Evolutionary conservation across 2,113 vertebrate species (phyloP), one percentile per base, ranked within the genome.

Genomic region (Alexandromys fortis): DNA sequence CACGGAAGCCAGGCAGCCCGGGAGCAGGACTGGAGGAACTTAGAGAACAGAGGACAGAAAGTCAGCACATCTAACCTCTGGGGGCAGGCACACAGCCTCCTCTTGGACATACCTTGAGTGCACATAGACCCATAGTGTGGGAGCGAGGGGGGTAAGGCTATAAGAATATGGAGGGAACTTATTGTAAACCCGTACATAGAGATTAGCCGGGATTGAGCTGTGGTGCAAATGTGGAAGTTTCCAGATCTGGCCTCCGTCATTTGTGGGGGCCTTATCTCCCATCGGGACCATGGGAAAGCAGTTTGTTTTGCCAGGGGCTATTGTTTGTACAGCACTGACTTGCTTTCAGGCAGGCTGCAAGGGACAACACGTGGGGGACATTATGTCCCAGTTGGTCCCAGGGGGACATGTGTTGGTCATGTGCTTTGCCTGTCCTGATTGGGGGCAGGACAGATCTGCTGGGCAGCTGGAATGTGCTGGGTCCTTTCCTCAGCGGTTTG

Each of bases 391-490:
- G 63, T 85, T 12, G 81, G 63, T 86, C 83, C 87, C 30, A 90
- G 86, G 95, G 91, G 61, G 26, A 95, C 95, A 83, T 85, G 83
- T 28, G 38, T 70, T 96, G 94, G 38, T 86, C 90, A 94, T 73
- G 70, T 87, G 30, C 94, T 94, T 96, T 95, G 95, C 55, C 30
- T 30, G 81, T 90, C 89, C 87, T 97, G 93, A 97, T 93, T 83
- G 94, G 94, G 94, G 94, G 26, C 87, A 89, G 94, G 79, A 97
- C 21, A 93, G 93, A 96, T 97, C 92, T 81, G 79, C 85, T 55
- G 89, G 96, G 42, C 81, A 61, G 38, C 86, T 2, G 22, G 85
- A 97, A 94, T 92, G 82, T 85, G 87, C 92, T 97, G 78, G 85
- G 90, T 45, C 76, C 70, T 94, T 97, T 97, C 97, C 24, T 95